A percentile compares a stretch with the other conserved stretches of the same genome.
Conservation (phyloP, 2,797 vertebrate species). For the Bradypodion ventrale region DNA sequence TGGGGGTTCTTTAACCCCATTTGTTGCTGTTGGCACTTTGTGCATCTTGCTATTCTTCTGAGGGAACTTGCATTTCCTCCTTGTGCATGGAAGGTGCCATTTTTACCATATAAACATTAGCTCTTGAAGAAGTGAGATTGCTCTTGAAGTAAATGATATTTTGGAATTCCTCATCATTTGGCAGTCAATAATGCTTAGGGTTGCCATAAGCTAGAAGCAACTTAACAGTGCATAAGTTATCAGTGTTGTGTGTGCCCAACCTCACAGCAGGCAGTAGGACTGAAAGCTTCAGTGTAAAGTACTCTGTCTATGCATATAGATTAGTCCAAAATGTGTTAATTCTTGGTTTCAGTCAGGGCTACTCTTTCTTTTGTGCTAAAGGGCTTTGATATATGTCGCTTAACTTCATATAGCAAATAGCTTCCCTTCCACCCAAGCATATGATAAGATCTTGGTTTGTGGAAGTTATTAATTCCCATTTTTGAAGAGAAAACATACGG, state of each 20-base stretch:
- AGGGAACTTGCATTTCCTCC: neutral
- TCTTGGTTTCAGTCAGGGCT: neutral
- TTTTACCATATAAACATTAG: neutral
- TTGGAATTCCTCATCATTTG: too few relatives aligned
- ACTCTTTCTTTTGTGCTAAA: neutral
- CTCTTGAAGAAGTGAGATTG: neutral
- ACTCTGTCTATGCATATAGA: neutral
- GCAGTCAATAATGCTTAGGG: neutral
- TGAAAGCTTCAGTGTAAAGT: neutral
- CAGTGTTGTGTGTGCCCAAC: too few relatives aligned
- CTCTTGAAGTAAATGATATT: neutral
- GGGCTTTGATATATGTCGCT: neutral
- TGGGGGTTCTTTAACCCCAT: neutral
- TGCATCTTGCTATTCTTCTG: neutral
- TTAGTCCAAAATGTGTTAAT: neutral
- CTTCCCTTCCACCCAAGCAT: neutral
- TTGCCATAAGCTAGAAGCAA: too few relatives aligned
- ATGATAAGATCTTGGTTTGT: neutral
- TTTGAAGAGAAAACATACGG: neutral
- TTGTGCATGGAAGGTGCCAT: neutral
- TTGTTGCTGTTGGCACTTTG: neutral
- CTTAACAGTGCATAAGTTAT: neutral
- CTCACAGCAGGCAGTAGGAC: too few relatives aligned
- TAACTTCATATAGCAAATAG: neutral
- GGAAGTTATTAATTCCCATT: neutral